phyloP scores from a whole-genome alignment of 1,140 invertebrate genomes.

The Hylaeus volcanicus region DNA sequence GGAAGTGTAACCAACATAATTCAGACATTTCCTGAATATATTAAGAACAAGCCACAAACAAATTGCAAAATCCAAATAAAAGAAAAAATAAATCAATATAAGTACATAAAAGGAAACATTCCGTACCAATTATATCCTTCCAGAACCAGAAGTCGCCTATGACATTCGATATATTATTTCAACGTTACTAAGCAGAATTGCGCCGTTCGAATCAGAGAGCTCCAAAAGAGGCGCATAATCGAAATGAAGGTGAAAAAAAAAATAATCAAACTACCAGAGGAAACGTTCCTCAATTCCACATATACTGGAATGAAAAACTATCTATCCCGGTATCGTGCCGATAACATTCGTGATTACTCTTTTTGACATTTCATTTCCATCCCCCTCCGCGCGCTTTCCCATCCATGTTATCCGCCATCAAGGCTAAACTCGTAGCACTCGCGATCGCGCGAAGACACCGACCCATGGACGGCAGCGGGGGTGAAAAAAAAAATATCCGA shows the following conservation, averaged over 20 bases:
- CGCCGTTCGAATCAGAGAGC: neutral
- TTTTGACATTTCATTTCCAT: constrained; percentile 54
- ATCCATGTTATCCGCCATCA: neutral
- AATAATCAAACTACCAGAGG: neutral
- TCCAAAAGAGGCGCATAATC: neutral
- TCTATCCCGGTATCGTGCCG: constrained; percentile 40
- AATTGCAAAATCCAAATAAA: no score
- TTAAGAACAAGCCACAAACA: no score
- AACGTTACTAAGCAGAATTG: neutral
- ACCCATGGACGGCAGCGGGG: neutral
- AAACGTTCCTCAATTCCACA: constrained; percentile 38
- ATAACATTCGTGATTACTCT: constrained; percentile 52
- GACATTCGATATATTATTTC: no score
- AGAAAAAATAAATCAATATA: no score
- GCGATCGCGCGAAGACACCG: constrained; percentile 25
- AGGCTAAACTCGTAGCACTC: constrained; percentile 34
- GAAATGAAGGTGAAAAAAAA: neutral
- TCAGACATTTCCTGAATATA: no score
- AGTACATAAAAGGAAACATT: no score
- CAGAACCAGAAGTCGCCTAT: no score
- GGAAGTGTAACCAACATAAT: no score
- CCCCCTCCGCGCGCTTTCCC: neutral
- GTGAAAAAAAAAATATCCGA: neutral
- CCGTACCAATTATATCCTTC: no score
- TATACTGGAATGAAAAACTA: constrained; percentile 47